These are phyloP conservation scores for Lithodes maja DNA, from an alignment of 2,888 invertebrate genomes.

Conservation along the genomic window DNA sequence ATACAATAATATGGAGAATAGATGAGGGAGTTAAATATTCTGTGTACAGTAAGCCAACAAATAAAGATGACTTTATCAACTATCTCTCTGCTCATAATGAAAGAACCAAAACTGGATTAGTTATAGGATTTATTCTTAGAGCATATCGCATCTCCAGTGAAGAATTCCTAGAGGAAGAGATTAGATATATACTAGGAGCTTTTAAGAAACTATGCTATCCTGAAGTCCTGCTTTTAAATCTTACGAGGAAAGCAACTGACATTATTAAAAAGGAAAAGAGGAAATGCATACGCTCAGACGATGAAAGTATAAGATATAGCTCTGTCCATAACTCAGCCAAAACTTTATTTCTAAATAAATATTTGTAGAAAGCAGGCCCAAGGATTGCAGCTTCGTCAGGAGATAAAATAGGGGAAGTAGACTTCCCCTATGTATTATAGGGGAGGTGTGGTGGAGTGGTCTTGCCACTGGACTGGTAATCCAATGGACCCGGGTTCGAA, in stretches of 20 bases:
- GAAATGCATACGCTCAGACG: neutral
- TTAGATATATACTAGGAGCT: neutral
- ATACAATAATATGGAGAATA: neutral
- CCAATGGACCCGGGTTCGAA: too few relatives aligned
- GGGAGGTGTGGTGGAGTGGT: too few relatives aligned
- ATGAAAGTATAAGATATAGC: neutral
- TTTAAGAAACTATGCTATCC: neutral
- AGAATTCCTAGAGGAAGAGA: neutral
- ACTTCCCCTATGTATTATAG: too few relatives aligned
- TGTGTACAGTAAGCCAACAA: constrained; percentile 2
- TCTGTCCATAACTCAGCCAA: neutral
- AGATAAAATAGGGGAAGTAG: neutral
- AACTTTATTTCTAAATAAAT: neutral
- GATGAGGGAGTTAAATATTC: neutral
- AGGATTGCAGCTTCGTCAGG: neutral
- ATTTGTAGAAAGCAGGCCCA: neutral
- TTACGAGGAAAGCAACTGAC: neutral
- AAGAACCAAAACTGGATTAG: neutral
- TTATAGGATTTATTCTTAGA: neutral
- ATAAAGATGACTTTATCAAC: constrained; percentile 3
- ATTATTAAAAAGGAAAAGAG: neutral
- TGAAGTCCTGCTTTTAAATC: neutral
- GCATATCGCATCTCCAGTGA: neutral
- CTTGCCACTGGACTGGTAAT: too few relatives aligned
- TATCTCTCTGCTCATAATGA: constrained; percentile 12